Evolutionary conservation across 1,140 invertebrate genomes (phyloP).

Genomic region (Choristoneura fumiferana): DNA sequence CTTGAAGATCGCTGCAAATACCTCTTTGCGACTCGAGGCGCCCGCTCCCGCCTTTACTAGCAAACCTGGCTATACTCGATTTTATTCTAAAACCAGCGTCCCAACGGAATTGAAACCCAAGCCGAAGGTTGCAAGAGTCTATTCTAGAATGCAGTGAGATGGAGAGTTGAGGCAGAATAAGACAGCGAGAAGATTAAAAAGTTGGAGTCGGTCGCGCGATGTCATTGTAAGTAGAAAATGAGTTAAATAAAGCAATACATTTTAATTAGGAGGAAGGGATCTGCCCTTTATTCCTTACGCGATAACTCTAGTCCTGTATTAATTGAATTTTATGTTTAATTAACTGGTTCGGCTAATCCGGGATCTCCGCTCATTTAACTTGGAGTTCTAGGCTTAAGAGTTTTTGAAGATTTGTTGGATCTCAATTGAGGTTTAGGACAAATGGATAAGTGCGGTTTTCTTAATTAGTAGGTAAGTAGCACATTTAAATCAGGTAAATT

Average conservation of each 20-base stretch:
- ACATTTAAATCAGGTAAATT: too few species aligned
- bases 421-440: background rate
- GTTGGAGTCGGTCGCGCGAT: slow-evolving; percentile 70
- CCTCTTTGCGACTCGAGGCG: slow-evolving; percentile 68
- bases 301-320: slow-evolving; percentile 72
- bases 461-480: too few species aligned
- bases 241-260: slow-evolving; percentile 78
- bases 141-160: slow-evolving; percentile 18
- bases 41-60: slow-evolving; percentile 48
- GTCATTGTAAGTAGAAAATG: slow-evolving; percentile 77
- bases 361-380: slow-evolving; percentile 11
- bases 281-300: slow-evolving; percentile 71
- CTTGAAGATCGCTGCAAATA: slow-evolving; percentile 74
- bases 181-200: slow-evolving; percentile 71
- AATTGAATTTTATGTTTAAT: slow-evolving; percentile 78
- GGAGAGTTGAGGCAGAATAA: slow-evolving; percentile 56
- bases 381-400: background rate
- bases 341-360: slow-evolving; percentile 38
- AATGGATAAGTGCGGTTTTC: background rate
- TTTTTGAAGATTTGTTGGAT: slow-evolving; percentile 2
- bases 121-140: background rate
- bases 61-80: slow-evolving; percentile 53
- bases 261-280: slow-evolving; percentile 75
- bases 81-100: background rate
- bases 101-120: slow-evolving; percentile 23